Evolutionary conservation across 1,140 invertebrate genomes (phyloP), one percentile per base, ranked within the genome.

Genomic region (Heliconius congener): DNA sequence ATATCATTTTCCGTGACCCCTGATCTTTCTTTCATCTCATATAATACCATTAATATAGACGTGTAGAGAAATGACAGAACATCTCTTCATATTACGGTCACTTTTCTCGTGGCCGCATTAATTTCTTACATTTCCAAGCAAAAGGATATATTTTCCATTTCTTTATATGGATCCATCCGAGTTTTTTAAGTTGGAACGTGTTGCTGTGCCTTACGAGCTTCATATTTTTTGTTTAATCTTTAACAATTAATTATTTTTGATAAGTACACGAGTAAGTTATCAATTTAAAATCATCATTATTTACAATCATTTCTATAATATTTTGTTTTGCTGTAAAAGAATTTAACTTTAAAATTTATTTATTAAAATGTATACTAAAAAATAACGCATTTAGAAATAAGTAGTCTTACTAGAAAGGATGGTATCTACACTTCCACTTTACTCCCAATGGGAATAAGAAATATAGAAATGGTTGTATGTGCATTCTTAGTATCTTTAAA

Each of bases 51-150:
- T 66, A 66, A 66, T 66, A 66, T 66, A 66, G 60, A 66, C 60
- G 27, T 66, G 60, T 30, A 66, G 60, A 66, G 27, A 66, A 66
- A 66, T 66, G 27, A 66, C 23, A 66, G 60, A 66, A 66, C 60
- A 66, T 66, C 60, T 66, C 60, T 30, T 66, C 13, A 66, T 66
- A 66, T 66, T 66, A 66, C 60, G 60, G 60, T 66, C 60, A 66
- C 60, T 66, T 66, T 66, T 66, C 60, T 66, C 27, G 27, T 66
- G 60, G 60, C 60, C 60, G 27, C 60, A 66, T 66, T 66, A 66
- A 66, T 66, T 66, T 66, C 60, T 66, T 66, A 27, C 60, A 30
- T 66, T 66, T 66, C 60, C 60, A 27, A 23, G 60, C 3, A 27
- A 27, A n/a, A 27, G 9, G 8, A 66, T 13, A 66, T 66, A 66